Evolutionary conservation across 2,888 invertebrate species (phyloP), one percentile per base, ranked within the genome.

Genomic region (Tenthredo amoena): DNA sequence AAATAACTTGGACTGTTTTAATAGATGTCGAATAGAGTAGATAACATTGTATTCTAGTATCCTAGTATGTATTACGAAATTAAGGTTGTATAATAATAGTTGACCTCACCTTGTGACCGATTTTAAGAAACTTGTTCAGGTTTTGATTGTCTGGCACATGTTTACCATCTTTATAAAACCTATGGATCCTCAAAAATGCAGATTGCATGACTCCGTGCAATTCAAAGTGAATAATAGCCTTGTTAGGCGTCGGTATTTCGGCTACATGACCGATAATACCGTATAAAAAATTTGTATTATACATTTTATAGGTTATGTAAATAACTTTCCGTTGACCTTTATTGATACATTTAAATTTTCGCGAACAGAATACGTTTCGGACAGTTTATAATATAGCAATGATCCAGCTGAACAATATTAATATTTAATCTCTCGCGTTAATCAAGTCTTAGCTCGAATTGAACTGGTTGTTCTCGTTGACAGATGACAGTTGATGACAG

Each of bases 121-220:
- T 31, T 37, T 87, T 65, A 26, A 89, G n/a, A 76, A 87, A 89
- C 5, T 87, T 85, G 18, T 76, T 77, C 0, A 88, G 18, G 21
- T 62, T 74, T 34, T 71, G 76, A 58, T 86, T 76, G 0, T 86
- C 84, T 12, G 88, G 84, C 34, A 89, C 82, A 5, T 55, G 76
- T 87, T 68, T 88, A 6, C 88, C 88, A 31, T 88, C 86, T 83
- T 89, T 86, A 86, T 86, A 89, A 85, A 87, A 90, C 34, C 86
- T 83, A 12, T 85, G 86, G 50, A 85, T 88, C 18, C 77, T 86
- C 77, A 90, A 76, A 18, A 87, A 82, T 0, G 88, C 89, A 9
- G 83, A 86, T 43, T 88, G 82, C 18, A 50, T 21, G 26, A 21
- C 85, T 18, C 76, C 86, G 10, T 89, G 43, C 1, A 86, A 37